Base-by-base conservation (phyloP, 2,113 vertebrate genomes). In the Mormyrus lacerda region DNA sequence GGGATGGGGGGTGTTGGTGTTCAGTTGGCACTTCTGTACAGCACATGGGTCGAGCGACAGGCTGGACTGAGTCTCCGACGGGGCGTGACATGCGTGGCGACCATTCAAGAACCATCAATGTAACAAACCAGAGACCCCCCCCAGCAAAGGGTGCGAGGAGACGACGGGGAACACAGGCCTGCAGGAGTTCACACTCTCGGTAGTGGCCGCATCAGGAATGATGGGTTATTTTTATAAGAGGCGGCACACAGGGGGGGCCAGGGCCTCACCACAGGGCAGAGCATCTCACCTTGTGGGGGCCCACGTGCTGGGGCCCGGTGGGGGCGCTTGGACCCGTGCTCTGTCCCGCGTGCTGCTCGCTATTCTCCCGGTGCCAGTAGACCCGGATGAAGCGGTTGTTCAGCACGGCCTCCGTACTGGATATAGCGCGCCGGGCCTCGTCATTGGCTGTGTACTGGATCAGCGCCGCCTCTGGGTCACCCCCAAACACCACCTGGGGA, bases 381-480 rank as follows among this genome's bases (percentile, higher is more conserved):
- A 99, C 98, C 51, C 97, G 93, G 91, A 99, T 99, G 82, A 99
- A 99, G 3, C 98, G 95, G 90, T 99, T 99, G 93, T 99, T 98
- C 48, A 99, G 96, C 89, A 99, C 98, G 0, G 98, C 98, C 93
- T 98, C 97, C 0, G 92, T 98, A 93, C 97, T 99, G 91, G 98
- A 99, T 90, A 99, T 99, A 0, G 98, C 98, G 92, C 97, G 96
- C 65, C 97, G 95, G 13, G 98, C 98, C 93, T 99, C 98, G 0
- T 99, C 98, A 0, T 99, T 99, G n/a, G 94, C 96, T 2, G 98
- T 93, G 93, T 99, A 99, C 86, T 99, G 98, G 92, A 99, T 99
- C 19, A 99, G 93, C 0, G 98, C 98, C 17, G 97, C 98, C 90
- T 99, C 98, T 0, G 98, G 98, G 91, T 99, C 98, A 0, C 97